Conservation (phyloP, 2,797 vertebrate species). For the Leptatherina wallacei region DNA sequence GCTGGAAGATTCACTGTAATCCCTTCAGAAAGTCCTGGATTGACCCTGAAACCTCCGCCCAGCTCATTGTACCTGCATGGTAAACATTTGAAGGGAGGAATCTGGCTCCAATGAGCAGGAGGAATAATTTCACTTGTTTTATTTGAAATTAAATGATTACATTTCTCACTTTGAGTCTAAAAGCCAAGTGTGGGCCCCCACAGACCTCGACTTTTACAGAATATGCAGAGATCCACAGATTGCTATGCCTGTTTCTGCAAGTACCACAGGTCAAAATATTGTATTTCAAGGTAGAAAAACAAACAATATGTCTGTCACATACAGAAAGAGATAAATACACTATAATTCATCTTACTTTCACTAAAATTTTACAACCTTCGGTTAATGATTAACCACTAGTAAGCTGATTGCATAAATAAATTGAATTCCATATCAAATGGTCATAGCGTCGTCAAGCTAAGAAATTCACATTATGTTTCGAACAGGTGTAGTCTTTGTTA, state of each 20-base stretch:
- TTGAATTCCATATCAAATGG: not conserved
- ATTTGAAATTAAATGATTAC: not conserved
- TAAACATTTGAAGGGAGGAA: not conserved
- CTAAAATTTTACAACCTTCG: not conserved
- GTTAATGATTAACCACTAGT: not conserved
- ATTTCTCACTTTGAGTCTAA: not conserved
- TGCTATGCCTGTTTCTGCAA: not conserved
- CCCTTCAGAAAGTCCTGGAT: not conserved
- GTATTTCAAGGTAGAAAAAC: not conserved
- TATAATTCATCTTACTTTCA: not conserved
- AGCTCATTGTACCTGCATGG: not conserved
- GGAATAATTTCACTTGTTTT: not conserved
- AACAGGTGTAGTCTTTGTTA: not conserved
- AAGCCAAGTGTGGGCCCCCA: not conserved
- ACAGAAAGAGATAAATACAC: too few relatives aligned
- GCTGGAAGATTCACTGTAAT: not conserved
- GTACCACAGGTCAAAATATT: not conserved
- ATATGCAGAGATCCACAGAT: too few relatives aligned
- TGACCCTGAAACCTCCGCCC: not conserved
- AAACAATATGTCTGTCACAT: not conserved
- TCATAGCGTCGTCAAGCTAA: not conserved
- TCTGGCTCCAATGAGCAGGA: not conserved
- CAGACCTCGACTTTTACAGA: too few relatives aligned
- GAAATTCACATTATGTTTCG: not conserved
- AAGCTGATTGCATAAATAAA: not conserved